Evolutionary conservation across 2,888 invertebrate genomes (phyloP).

Genomic region (Conomelus anceps): DNA sequence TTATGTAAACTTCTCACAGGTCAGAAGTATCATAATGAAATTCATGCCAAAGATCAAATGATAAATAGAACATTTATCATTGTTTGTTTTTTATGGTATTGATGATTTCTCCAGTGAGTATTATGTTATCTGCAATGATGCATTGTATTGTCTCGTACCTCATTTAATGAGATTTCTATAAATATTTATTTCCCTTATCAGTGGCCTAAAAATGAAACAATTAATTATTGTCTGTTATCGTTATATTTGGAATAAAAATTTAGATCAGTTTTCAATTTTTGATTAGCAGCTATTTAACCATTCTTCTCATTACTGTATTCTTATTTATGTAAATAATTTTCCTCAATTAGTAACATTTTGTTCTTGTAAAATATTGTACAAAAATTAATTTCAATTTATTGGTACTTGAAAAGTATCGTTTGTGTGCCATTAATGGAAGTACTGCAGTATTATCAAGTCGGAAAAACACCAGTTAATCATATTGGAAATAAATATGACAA

Average conservation of each 20-base stretch:
- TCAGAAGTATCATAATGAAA: background rate
- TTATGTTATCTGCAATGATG: background rate
- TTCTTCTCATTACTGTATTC: background rate
- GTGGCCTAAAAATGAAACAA: background rate
- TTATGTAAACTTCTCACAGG: background rate
- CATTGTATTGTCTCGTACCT: background rate
- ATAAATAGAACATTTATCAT: background rate
- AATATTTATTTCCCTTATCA: background rate
- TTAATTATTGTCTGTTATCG: background rate
- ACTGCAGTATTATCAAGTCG: background rate
- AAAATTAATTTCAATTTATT: background rate
- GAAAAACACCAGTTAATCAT: too few relatives aligned
- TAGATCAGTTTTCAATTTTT: background rate
- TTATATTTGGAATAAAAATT: background rate
- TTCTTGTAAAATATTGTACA: background rate
- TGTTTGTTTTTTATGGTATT: background rate
- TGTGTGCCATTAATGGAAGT: background rate
- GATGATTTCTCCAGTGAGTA: background rate
- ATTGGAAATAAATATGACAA: background rate
- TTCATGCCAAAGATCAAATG: background rate
- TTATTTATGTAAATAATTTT: background rate
- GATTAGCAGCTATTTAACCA: background rate
- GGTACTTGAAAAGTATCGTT: background rate
- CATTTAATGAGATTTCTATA: background rate
- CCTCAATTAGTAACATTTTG: background rate